These are phyloP conservation scores for Eira barbara DNA, from an alignment of 2,113 vertebrate species.

Conservation along the genomic window DNA sequence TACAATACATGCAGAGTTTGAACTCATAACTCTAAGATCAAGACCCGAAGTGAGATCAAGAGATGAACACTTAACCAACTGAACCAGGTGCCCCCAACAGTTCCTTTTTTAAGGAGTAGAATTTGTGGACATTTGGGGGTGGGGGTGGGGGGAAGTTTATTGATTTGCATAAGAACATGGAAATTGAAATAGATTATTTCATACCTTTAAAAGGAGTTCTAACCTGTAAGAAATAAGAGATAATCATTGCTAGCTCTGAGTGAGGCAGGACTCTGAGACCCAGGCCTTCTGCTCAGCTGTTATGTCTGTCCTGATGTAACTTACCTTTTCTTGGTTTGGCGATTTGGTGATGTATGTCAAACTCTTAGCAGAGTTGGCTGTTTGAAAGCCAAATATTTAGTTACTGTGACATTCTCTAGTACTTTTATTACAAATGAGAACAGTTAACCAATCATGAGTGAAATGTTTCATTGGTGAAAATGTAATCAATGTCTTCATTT, in stretches of 20 bases:
- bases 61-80: neutral
- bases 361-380: neutral
- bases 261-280: neutral
- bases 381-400: conserved; percentile 13
- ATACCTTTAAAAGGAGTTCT: conserved; percentile 1
- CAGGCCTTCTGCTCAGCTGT: neutral
- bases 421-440: neutral
- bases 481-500: conserved; percentile 30
- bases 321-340: neutral
- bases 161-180: neutral
- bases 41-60: neutral
- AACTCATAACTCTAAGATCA: neutral
- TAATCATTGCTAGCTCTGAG: neutral
- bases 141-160: neutral
- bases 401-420: neutral
- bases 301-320: neutral
- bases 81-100: neutral
- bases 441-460: neutral
- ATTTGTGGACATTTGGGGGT: neutral
- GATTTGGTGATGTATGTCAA: neutral
- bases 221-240: neutral
- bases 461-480: neutral
- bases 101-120: neutral
- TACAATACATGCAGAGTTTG: neutral
- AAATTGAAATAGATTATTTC: conserved; percentile 27